Evolutionary conservation across 2,888 invertebrate genomes (phyloP), one percentile per base, ranked within the genome.

Genomic region (Rapana venosa): DNA sequence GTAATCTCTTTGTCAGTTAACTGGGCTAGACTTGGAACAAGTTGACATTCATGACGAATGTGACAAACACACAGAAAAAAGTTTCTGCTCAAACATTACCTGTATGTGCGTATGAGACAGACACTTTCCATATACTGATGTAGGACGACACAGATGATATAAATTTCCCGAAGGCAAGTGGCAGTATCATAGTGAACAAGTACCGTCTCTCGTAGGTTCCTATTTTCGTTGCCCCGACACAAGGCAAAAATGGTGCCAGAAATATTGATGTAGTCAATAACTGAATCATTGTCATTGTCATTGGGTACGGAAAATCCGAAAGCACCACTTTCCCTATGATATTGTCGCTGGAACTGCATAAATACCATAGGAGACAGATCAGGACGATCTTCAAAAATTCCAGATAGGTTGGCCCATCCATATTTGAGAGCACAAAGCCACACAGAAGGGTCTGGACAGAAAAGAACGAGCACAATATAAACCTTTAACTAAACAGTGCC

Each of bases 51-150:
- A 47, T 47, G 47, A 47, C 47, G 47, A 47, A 47, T 47, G 47
- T 47, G 2, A 8, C 47, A 47, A 2, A 66, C 66, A 66, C 13
- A 66, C 66, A 66, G 26, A 13, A 66, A 17, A 17, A 26, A 22
- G 2, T 8, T 15, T 20, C 15, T 32, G 15, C 2, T 17, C 2
- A 79, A 32, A 1, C 17, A 79, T 79, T 96, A 99, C 99, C 98
- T 96, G 99, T 99, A 96, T 99, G 99, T 83, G 99, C 98, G 96
- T 99, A 99, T 0, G 99, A 99, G 47, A 99, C 98, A 47, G 99
- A 98, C 90, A 99, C 98, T 96, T 98, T 99, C 98, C 98, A 99
- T 95, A 99, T 98, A 96, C 98, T 98, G 95, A 99, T 97, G 96
- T 99, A 99, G 88, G 98, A 98, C 95, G 98, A 98, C 87, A 98